Evolutionary conservation across 2,113 vertebrate species (phyloP).

Genomic region (Nesoenas mayeri): DNA sequence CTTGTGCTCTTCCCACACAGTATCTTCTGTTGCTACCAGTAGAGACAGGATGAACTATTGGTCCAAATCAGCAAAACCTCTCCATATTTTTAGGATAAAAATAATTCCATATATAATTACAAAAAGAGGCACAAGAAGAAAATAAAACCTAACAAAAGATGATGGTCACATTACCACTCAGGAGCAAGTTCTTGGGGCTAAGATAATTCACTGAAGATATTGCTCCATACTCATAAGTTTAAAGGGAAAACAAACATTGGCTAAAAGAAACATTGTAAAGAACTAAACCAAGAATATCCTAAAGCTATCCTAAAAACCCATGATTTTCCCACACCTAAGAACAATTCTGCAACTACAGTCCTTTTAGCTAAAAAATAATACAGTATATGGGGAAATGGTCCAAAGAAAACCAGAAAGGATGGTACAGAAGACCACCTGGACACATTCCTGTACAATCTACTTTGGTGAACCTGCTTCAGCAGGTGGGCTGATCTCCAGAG

Average conservation of each 20-base stretch:
- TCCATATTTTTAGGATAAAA: neutral
- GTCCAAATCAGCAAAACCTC: neutral
- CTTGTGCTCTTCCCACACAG: neutral
- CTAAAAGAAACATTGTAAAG: neutral
- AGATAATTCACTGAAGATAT: neutral
- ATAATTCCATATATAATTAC: neutral
- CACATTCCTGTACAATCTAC: no score
- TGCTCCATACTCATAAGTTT: neutral
- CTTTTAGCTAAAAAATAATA: neutral
- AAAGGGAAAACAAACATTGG: neutral
- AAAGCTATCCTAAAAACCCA: neutral
- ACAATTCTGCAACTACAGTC: neutral
- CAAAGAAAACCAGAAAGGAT: neutral
- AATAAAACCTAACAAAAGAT: neutral
- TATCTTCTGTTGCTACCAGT: neutral
- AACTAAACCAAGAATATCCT: neutral
- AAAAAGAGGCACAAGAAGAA: neutral
- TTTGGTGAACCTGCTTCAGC: no score
- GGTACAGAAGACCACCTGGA: neutral
- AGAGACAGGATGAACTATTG: neutral
- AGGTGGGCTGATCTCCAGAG: no score
- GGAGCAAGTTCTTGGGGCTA: neutral
- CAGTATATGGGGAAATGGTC: neutral
- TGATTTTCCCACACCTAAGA: neutral
- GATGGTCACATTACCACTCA: neutral